Conservation (phyloP, 1,140 invertebrate genomes). For the Eupristina koningsbergeri region DNA sequence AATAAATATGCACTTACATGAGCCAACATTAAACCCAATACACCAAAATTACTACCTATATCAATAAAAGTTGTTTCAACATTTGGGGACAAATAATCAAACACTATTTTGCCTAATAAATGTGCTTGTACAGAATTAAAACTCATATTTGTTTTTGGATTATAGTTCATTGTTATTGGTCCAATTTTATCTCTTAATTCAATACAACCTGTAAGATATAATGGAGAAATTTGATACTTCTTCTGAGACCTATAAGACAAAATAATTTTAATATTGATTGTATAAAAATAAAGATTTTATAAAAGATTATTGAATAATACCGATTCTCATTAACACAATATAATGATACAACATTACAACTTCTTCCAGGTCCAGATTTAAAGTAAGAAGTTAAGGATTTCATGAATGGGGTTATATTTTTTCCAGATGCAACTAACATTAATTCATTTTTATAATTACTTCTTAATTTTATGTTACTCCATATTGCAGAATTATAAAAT, state of each 20-base stretch:
- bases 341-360: constrained; percentile 37
- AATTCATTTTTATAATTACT: constrained; percentile 49
- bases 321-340: constrained; percentile 38
- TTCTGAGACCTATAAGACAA: constrained; percentile 38
- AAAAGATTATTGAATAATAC: background rate
- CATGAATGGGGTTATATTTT: constrained; percentile 14
- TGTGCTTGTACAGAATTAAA: constrained; percentile 44
- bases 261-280: constrained; percentile 12
- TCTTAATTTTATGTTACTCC: constrained; percentile 42
- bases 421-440: constrained; percentile 35
- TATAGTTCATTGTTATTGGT: constrained; percentile 36
- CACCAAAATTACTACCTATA: constrained; percentile 43
- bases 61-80: constrained; percentile 38
- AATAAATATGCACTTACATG: constrained; percentile 25
- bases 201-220: constrained; percentile 4
- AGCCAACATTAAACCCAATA: constrained; percentile 40
- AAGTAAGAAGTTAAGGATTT: constrained; percentile 31
- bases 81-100: constrained; percentile 30
- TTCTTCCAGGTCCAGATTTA: constrained; percentile 28
- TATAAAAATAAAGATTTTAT: background rate
- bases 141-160: constrained; percentile 29
- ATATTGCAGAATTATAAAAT: constrained; percentile 11
- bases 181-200: constrained; percentile 49
- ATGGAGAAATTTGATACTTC: constrained; percentile 17
- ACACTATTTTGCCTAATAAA: constrained; percentile 39